Percentiles rank a stretch among this genome's conserved stretches.
Conservation (phyloP, 2,888 invertebrate genomes). For the Hypena proboscidalis region DNA sequence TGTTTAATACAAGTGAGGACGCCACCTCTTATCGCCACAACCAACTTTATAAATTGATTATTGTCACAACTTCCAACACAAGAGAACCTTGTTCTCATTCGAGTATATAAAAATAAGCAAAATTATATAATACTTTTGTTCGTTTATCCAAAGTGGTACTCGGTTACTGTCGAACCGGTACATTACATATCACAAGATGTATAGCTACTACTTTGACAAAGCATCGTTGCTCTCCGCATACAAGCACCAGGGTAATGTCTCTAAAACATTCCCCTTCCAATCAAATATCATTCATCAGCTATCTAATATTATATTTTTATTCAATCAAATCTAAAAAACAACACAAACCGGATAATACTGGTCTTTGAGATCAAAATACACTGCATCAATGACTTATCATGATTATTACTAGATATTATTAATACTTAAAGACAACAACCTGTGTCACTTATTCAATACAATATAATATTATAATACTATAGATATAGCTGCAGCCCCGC, state of each 20-base stretch:
- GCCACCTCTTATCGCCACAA: conserved; percentile 6
- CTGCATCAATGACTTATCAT: conserved; percentile 23
- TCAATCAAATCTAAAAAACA: conserved; percentile 11
- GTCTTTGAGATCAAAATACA: conserved; percentile 41
- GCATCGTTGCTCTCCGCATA: conserved; percentile 15
- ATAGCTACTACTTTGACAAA: not conserved
- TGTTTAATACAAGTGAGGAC: conserved; percentile 3
- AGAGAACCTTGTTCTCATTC: conserved; percentile 35
- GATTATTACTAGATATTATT: conserved; percentile 33
- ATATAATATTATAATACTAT: conserved; percentile 3
- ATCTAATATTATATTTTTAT: not conserved
- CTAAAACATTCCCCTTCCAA: not conserved
- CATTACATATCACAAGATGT: not conserved
- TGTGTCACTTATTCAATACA: conserved; percentile 39
- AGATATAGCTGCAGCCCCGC: conserved; percentile 15
- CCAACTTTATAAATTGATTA: conserved; percentile 20
- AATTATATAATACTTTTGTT: conserved; percentile 1
- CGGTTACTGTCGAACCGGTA: too few relatives aligned
- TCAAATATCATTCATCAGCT: not conserved
- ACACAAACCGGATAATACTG: conserved; percentile 10
- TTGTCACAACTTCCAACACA: conserved; percentile 31
- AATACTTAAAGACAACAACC: conserved; percentile 49
- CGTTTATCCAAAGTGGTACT: not conserved
- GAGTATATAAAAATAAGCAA: conserved; percentile 7
- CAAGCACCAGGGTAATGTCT: conserved; percentile 27